Evolutionary conservation across 2,797 vertebrate species (phyloP), one percentile per base, ranked within the genome.

Genomic region (Carapus acus): DNA sequence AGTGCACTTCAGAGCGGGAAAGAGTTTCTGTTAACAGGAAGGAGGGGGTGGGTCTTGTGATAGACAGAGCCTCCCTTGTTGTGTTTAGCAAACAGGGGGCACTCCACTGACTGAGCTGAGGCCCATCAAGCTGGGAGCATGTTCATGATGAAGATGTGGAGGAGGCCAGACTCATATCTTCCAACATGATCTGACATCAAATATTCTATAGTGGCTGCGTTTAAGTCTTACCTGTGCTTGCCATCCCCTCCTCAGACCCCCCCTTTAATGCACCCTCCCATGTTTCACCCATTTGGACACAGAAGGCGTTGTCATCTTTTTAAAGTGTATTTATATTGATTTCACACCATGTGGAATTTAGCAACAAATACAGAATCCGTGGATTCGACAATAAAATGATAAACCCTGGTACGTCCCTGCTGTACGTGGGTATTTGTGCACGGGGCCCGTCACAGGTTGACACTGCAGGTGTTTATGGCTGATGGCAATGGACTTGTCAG

Each of bases 261-360:
- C 39, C 46, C 21, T 48, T 49, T 53, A 49, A 53, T 42, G 47
- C 64, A 72, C 74, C 58, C 68, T 76, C 71, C 16, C 57, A 49
- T 45, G 41, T 65, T 47, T 58, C 62, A 22, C 52, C 40, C 61
- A 40, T 29, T 53, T 52, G 38, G 53, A 51, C 74, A 54, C 39
- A 59, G 59, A 67, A 65, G 64, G 53, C 36, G 38, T 67, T 77
- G n/a, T n/a, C n/a, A 68, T 75, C 74, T 81, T 86, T 86, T 88
- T 62, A 74, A 77, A 62, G 75, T 75, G 80, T 88, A 88, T 89
- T 87, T 88, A 88, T 88, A 85, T 84, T 73, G 46, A 85, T 87
- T 89, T 88, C 87, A 87, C 85, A 22, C 43, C 45, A 55, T 49
- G 84, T 88, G 87, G 84, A 83, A 85, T 84, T 84, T 80, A 76